Evolutionary conservation across 1,140 invertebrate genomes (phyloP), one percentile per base, ranked within the genome.

Genomic region (Geopemphigus sp.): DNA sequence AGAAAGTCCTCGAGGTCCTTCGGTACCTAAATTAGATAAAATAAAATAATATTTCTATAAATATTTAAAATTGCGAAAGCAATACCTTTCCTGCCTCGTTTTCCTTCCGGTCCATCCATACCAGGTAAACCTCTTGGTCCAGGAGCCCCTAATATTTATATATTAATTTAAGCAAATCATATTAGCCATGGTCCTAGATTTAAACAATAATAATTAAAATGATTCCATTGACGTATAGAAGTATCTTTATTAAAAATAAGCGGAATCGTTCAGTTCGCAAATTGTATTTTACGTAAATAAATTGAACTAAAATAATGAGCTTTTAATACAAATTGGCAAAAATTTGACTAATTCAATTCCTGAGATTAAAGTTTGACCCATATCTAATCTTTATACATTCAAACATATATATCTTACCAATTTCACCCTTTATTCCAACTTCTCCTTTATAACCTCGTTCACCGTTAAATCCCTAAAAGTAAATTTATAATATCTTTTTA

Each of bases 61-160:
- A n/a, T n/a, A n/a, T n/a, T n/a, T n/a, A n/a, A n/a, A n/a, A n/a
- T n/a, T n/a, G n/a, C n/a, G n/a, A n/a, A n/a, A n/a, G n/a, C n/a
- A n/a, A n/a, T 78, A 78, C 74, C 74, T 83, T 92, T 88, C n/a
- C 85, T 83, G 39, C 94, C 94, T 53, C 88, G 87, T 29, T 93
- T 91, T 70, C 94, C 94, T 86, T 94, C 94, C 10, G 84, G 83
- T n/a, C 94, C 94, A 80, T 89, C 88, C 0, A 84, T 66, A 29
- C 93, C 94, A 50, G 92, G 90, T 50, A 88, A 84, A 85, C 93
- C 94, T 81, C 91, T 89, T 54, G 89, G 88, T 83, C 94, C 94
- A 64, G 88, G 88, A 22, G 91, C 92, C 63, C 92, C 93, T 78
- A 61, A 15, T 1, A 4, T 11, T 54, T 12, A 73, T 39, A 73